Conservation (phyloP, 2,113 vertebrate genomes). For the Ceuthmochares aereus region DNA sequence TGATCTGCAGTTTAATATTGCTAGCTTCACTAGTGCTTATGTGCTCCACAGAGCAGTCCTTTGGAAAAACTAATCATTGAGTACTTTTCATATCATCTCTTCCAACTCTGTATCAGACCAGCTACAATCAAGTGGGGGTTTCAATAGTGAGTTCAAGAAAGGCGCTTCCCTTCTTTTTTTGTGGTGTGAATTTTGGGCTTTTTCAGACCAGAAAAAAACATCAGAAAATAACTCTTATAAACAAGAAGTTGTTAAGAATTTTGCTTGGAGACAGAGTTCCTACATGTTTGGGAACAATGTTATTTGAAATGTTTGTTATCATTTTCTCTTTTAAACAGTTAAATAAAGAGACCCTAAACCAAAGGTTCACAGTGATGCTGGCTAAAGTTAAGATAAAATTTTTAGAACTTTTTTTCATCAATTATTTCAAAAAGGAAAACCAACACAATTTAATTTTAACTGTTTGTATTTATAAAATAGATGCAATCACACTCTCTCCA, state of each 20-base stretch:
- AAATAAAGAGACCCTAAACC: slow-evolving; percentile 34
- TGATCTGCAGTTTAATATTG: not conserved
- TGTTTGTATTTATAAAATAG: slow-evolving; percentile 15
- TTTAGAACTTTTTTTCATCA: slow-evolving; percentile 16
- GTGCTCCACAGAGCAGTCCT: not conserved
- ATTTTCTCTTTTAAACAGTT: slow-evolving; percentile 57
- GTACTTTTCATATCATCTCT: not conserved
- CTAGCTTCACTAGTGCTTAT: not conserved
- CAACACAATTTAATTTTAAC: slow-evolving; percentile 35
- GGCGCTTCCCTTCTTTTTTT: not conserved
- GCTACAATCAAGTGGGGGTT: not conserved
- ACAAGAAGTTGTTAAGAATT: slow-evolving; percentile 33
- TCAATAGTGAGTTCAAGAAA: not conserved
- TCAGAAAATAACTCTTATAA: slow-evolving; percentile 11
- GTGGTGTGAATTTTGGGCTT: not conserved
- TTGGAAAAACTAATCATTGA: not conserved
- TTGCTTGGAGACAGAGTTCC: slow-evolving; percentile 28
- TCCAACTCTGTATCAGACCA: not conserved
- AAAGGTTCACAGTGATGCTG: slow-evolving; percentile 18
- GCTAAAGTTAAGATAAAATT: slow-evolving; percentile 60
- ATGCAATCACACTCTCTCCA: not conserved
- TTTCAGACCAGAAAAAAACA: not conserved
- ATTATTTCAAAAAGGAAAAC: slow-evolving; percentile 49
- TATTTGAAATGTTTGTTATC: slow-evolving; percentile 33
- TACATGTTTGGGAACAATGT: slow-evolving; percentile 1